Conservation (phyloP, 1,140 invertebrate genomes). For the Melipona quadrifasciata region DNA sequence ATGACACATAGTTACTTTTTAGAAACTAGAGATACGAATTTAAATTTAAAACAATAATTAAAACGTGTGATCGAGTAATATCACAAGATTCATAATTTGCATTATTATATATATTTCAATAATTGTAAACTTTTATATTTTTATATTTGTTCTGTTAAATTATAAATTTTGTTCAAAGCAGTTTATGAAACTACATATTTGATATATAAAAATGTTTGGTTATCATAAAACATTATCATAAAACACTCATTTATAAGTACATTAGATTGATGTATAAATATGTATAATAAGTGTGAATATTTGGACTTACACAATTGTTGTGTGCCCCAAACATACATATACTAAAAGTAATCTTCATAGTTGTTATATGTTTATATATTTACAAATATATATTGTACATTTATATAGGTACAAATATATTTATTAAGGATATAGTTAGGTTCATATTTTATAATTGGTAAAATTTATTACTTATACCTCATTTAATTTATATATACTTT, state of each 20-base stretch:
- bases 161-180: slow-evolving; percentile 13
- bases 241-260: slow-evolving; percentile 22
- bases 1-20: slow-evolving; percentile 77
- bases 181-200: slow-evolving; percentile 25
- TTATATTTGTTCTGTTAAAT: slow-evolving; percentile 39
- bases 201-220: slow-evolving; percentile 25
- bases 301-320: background rate
- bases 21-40: slow-evolving; percentile 41
- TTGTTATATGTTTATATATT: slow-evolving; percentile 13
- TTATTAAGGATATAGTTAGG: slow-evolving; percentile 20
- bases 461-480: slow-evolving; percentile 4
- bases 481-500: slow-evolving; percentile 16
- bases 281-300: slow-evolving; percentile 29
- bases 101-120: slow-evolving; percentile 30
- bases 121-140: slow-evolving; percentile 46
- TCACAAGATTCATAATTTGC: slow-evolving; percentile 19
- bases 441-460: slow-evolving; percentile 30
- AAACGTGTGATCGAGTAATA: background rate
- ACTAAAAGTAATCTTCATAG: background rate
- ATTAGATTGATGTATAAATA: slow-evolving; percentile 15
- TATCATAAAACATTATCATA: background rate
- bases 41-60: background rate
- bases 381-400: slow-evolving; percentile 19
- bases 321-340: background rate
- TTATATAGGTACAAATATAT: slow-evolving; percentile 33